Base-by-base conservation (phyloP, 2,113 vertebrate species). In the Toxotes jaculatrix region DNA sequence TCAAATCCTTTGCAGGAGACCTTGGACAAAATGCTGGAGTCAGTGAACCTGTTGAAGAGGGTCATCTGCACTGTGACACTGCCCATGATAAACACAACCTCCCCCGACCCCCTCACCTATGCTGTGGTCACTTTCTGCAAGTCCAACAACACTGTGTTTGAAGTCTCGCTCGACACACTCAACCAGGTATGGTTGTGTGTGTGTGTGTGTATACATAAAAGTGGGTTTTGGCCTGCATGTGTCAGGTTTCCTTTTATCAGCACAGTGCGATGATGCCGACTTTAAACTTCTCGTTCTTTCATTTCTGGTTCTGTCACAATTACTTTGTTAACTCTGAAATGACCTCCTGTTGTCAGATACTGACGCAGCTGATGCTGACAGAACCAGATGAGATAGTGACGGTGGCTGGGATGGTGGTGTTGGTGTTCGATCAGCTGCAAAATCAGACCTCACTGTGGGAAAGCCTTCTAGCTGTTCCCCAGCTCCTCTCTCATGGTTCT, bases 361-460 rank as follows among this genome's bases (percentile, higher is more conserved):
- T 95, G 53, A 76, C 27, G 1, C 74, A 93, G n/a, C 13, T 90
- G 77, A 63, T 95, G 73, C 13, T 88, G 59, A 80, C 67, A 6
- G 72, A 93, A 38, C 91, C 93, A 8, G 32, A 84, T 0, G 72
- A 87, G 56, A 36, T 89, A 27, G 7, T 89, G 16, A 49, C 60
- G 4, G 1, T 21, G 0, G 42, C 84, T 0, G 93, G 82, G 45
- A 19, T 40, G 40, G 55, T 31, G 0, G 2, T 95, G 70, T 7
- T 71, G 57, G 27, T 81, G 17, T 86, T 94, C n/a, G 57, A 92
- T 27, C 62, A 84, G 27, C 81, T 95, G 45, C 95, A 96, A 74
- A 87, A 89, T 21, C 76, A 95, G 42, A 85, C 45, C 0, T 76
- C 87, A 0, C 43, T 95, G 64, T 96, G 94, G 94, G 94, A 95